Evolutionary conservation across 1,140 invertebrate genomes (phyloP).

Genomic region (Trichoplusia ni): DNA sequence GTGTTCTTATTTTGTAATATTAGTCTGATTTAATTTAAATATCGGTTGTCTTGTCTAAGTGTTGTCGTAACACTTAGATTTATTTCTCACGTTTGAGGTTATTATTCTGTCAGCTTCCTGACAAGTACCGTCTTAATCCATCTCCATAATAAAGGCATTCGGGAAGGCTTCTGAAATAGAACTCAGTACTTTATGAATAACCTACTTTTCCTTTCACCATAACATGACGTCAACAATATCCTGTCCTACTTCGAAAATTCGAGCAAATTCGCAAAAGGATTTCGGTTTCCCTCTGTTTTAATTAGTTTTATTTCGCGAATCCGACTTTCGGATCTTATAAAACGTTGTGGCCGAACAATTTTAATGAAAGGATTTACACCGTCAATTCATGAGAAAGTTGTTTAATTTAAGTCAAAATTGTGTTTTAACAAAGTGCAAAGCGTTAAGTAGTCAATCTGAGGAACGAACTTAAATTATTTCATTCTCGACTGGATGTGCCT

Average conservation of each 20-base stretch:
- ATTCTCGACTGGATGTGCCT: no score
- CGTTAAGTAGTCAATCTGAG: conserved; percentile 35
- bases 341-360: conserved; percentile 67
- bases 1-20: no score
- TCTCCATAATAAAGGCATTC: no score
- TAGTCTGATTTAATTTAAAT: no score
- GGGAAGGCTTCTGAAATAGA: no score
- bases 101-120: no score
- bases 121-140: no score
- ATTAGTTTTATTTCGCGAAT: conserved; percentile 67
- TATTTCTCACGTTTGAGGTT: no score
- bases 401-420: conserved; percentile 57
- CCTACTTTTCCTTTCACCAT: neutral
- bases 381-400: conserved; percentile 50
- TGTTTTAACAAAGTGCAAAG: conserved; percentile 41
- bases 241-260: neutral
- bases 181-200: no score
- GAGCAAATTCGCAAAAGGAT: conserved; percentile 15
- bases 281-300: conserved; percentile 41
- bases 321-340: conserved; percentile 61
- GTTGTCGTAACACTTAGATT: no score
- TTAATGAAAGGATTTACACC: conserved; percentile 68
- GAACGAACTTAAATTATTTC: conserved; percentile 11
- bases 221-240: conserved; percentile 14
- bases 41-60: no score